Evolutionary conservation across 2,113 vertebrate genomes (phyloP).

Genomic region (Oncorhynchus mykiss): DNA sequence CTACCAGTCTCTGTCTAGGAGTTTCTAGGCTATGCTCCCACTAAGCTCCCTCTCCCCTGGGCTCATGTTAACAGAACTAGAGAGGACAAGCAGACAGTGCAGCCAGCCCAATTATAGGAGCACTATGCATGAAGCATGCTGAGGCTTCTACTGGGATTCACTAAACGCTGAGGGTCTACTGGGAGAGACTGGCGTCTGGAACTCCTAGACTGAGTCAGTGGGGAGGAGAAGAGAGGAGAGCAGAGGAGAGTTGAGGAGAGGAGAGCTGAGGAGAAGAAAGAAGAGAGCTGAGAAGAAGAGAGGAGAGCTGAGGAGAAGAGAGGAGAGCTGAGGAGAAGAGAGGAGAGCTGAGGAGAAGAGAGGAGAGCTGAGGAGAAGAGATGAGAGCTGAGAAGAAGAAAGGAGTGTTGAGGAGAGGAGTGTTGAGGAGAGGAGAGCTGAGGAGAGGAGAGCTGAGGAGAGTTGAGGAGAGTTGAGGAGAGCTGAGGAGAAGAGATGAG

Average conservation of each 20-base stretch:
- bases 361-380: too few species aligned
- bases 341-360: too few species aligned
- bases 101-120: slow-evolving; percentile 71
- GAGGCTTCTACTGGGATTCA: slow-evolving; percentile 23
- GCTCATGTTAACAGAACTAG: slow-evolving; percentile 57
- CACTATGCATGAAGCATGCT: slow-evolving; percentile 50
- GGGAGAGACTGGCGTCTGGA: slow-evolving; percentile 66
- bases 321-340: too few species aligned
- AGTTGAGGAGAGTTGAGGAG: too few species aligned
- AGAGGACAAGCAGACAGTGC: slow-evolving; percentile 52
- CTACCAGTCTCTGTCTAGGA: too few species aligned
- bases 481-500: too few species aligned
- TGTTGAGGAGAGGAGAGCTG: too few species aligned
- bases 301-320: too few species aligned
- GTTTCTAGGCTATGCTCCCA: slow-evolving; percentile 34
- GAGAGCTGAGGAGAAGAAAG: slow-evolving; percentile 39
- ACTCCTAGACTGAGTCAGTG: slow-evolving; percentile 29
- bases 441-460: too few species aligned
- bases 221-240: neutral
- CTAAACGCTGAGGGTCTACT: slow-evolving; percentile 73
- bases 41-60: slow-evolving; percentile 47
- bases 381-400: rapidly evolving
- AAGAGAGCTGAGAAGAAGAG: too few species aligned
- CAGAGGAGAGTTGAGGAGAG: neutral
- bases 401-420: too few species aligned